Conservation (phyloP, 2,113 vertebrate genomes). For the Eubucco bourcierii region DNA sequence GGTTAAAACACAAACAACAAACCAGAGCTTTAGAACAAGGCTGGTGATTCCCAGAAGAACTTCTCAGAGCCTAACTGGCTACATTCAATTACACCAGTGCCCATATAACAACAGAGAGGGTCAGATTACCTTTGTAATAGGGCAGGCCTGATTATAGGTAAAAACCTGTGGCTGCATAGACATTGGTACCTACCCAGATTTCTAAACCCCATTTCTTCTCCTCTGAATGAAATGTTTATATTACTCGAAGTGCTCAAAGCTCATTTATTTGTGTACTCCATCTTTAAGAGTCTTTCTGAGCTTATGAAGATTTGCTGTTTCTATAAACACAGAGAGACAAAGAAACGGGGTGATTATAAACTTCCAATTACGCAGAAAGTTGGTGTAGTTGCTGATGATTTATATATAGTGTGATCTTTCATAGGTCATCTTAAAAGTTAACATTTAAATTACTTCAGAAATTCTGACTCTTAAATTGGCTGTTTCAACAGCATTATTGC, state of each 20-base stretch:
- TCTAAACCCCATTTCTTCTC: background rate
- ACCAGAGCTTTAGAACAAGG: background rate
- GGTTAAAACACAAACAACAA: background rate
- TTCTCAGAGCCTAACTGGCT: background rate
- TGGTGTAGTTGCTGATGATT: slow-evolving; percentile 7
- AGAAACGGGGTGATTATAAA: background rate
- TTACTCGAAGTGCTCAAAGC: background rate
- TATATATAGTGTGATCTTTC: slow-evolving; percentile 35
- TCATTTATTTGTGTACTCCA: background rate
- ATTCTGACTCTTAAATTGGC: slow-evolving; percentile 42
- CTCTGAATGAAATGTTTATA: background rate
- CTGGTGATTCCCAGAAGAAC: background rate
- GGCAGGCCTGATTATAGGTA: background rate
- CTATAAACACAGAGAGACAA: background rate
- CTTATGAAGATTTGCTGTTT: background rate
- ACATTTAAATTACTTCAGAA: slow-evolving; percentile 62
- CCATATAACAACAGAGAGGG: background rate
- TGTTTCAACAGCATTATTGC: slow-evolving; percentile 39
- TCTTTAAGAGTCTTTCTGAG: background rate
- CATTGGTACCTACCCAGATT: background rate
- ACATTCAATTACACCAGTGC: fast-evolving
- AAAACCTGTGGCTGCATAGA: background rate
- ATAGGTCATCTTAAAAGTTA: slow-evolving; percentile 49
- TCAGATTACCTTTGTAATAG: background rate
- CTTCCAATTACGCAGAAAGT: slow-evolving; percentile 18